phyloP scores from a whole-genome alignment of 2,888 invertebrate species.

The Coenonympha arcania region DNA sequence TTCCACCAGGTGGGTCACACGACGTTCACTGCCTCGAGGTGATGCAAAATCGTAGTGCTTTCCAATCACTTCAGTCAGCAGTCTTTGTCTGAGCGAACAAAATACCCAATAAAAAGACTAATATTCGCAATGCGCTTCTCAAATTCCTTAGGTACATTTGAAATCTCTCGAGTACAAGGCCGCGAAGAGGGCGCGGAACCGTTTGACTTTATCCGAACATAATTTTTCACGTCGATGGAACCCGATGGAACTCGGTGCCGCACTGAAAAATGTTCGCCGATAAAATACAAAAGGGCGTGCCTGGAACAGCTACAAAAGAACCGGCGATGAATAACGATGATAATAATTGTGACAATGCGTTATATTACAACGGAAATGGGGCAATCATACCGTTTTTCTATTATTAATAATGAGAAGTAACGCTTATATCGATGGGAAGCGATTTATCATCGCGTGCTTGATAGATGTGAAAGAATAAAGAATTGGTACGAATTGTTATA shows the following conservation, averaged over 20 bases:
- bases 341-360: constrained; percentile 47
- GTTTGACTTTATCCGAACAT: constrained; percentile 49
- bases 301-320: constrained; percentile 41
- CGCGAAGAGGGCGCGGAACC: constrained; percentile 32
- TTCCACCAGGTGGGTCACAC: no score
- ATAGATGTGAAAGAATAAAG: neutral
- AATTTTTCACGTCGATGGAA: constrained; percentile 53
- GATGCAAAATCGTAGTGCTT: no score
- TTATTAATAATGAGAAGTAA: constrained; percentile 1
- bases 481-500: neutral
- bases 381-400: constrained; percentile 35
- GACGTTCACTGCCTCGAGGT: no score
- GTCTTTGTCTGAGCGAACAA: no score
- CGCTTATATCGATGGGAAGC: constrained; percentile 1
- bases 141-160: neutral
- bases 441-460: neutral
- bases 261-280: constrained; percentile 40
- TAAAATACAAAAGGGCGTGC: constrained; percentile 45
- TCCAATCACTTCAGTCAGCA: no score
- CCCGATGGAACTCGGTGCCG: constrained; percentile 40
- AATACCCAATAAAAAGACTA: no score
- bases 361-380: constrained; percentile 42
- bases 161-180: neutral
- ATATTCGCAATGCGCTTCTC: no score
- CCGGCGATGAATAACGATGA: constrained; percentile 48